A percentile compares a stretch with the other conserved stretches of the same genome.
Evolutionary conservation across 2,888 invertebrate genomes (phyloP).

Genomic region (Ariolimax columbianus): DNA sequence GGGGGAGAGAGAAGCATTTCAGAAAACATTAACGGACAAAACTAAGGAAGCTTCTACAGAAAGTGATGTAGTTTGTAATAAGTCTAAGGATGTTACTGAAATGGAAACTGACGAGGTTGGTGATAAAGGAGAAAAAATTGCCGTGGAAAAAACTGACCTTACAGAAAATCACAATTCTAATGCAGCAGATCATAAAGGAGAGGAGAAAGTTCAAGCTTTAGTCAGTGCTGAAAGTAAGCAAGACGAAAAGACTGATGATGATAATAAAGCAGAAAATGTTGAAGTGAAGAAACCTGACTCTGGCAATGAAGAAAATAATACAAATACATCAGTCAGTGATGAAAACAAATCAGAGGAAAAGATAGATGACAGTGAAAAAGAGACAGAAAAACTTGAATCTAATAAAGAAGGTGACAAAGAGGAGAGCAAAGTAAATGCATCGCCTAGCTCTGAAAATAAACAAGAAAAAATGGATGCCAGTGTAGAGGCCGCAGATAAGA

Average conservation of each 20-base stretch:
- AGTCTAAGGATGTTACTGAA: not conserved
- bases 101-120: not conserved
- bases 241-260: not conserved
- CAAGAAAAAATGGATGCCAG: not conserved
- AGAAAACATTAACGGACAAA: not conserved
- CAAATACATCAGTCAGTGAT: not conserved
- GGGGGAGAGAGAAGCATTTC: constrained; percentile 36
- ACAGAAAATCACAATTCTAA: not conserved
- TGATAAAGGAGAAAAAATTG: not conserved
- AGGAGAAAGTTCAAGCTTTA: not conserved
- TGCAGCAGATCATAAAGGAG: not conserved
- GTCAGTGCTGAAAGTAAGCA: not conserved
- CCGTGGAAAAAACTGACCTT: not conserved
- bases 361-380: not conserved
- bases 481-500: not conserved
- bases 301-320: not conserved
- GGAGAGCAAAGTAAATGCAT: not conserved
- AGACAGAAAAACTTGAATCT: not conserved
- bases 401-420: not conserved
- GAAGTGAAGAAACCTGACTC: not conserved
- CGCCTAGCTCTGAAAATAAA: not conserved
- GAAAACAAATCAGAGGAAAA: not conserved
- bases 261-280: not conserved
- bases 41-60: not conserved
- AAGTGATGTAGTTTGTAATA: not conserved